phyloP scores from a whole-genome alignment of 2,888 invertebrate genomes.

The Drosophila tripunctata region DNA sequence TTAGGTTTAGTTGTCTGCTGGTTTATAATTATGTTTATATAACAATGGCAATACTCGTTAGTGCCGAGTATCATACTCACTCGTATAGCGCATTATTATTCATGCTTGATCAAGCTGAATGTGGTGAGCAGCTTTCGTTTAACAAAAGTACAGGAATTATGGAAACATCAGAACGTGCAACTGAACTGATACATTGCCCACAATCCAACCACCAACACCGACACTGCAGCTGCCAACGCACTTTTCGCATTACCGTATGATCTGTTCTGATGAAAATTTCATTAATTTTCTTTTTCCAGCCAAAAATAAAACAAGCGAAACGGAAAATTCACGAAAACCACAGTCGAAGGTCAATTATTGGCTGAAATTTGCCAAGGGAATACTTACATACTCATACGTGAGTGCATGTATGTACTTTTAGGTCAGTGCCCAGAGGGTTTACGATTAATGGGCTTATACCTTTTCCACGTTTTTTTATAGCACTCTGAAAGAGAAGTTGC shows the following conservation, averaged over 20 bases:
- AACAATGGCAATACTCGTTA: constrained; percentile 1
- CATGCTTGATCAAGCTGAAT: constrained; percentile 43
- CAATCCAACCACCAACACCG: neutral
- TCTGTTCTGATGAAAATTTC: constrained; percentile 52
- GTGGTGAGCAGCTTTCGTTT: constrained; percentile 28
- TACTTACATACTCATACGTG: neutral
- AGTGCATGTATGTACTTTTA: neutral
- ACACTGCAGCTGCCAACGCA: constrained; percentile 28
- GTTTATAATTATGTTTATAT: neutral
- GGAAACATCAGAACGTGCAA: constrained; percentile 3
- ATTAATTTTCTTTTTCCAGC: constrained; percentile 53
- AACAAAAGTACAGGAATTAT: constrained; percentile 27
- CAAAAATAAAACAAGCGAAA: constrained; percentile 25
- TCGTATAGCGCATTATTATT: constrained; percentile 11
- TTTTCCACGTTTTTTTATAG: too few species aligned
- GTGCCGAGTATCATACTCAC: too few species aligned
- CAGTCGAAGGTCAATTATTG: constrained; percentile 27
- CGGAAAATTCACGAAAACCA: constrained; percentile 1
- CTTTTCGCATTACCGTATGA: constrained; percentile 44
- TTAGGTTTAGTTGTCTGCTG: neutral
- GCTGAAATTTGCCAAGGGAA: neutral
- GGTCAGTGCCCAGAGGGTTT: too few species aligned
- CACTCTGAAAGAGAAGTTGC: too few species aligned
- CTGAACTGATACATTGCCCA: neutral
- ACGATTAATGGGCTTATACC: too few species aligned